These are phyloP conservation scores for Salvelinus alpinus DNA, from an alignment of 2,113 vertebrate species.

Conservation along the genomic window DNA sequence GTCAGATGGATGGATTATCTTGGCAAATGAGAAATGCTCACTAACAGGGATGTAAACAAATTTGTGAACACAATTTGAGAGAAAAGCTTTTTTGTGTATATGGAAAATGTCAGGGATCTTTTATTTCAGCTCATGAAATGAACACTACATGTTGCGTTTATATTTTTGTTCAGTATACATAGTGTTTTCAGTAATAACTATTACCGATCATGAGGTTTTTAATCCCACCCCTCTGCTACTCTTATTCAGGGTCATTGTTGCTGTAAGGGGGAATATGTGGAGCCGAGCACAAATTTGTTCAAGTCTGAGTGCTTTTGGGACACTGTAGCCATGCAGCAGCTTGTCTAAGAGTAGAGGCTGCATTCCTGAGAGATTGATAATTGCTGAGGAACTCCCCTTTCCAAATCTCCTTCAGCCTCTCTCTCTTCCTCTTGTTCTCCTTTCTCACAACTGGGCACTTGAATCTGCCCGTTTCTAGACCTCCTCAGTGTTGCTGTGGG, in stretches of 20 bases:
- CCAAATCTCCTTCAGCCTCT: slow-evolving; percentile 52
- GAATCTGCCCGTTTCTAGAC: neutral
- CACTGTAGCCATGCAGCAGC: slow-evolving; percentile 66
- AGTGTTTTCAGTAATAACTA: too few species aligned
- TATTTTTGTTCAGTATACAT: too few species aligned
- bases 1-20: too few species aligned
- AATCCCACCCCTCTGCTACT: too few species aligned
- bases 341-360: slow-evolving; percentile 60
- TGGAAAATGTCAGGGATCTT: too few species aligned
- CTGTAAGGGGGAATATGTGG: neutral
- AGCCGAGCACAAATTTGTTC: slow-evolving; percentile 20
- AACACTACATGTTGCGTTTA: too few species aligned
- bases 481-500: slow-evolving; percentile 37
- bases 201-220: too few species aligned
- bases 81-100: too few species aligned
- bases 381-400: slow-evolving; percentile 65
- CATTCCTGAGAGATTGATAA: slow-evolving; percentile 77
- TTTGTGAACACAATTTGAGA: too few species aligned
- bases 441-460: neutral
- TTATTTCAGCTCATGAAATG: too few species aligned
- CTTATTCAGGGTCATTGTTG: neutral
- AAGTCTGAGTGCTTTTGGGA: slow-evolving; percentile 34
- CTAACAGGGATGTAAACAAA: too few species aligned
- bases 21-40: too few species aligned
- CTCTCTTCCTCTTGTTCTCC: neutral